Evolutionary conservation across 2,888 invertebrate genomes (phyloP), one percentile per base, ranked within the genome.

Genomic region (Anoplius nigerrimus): DNA sequence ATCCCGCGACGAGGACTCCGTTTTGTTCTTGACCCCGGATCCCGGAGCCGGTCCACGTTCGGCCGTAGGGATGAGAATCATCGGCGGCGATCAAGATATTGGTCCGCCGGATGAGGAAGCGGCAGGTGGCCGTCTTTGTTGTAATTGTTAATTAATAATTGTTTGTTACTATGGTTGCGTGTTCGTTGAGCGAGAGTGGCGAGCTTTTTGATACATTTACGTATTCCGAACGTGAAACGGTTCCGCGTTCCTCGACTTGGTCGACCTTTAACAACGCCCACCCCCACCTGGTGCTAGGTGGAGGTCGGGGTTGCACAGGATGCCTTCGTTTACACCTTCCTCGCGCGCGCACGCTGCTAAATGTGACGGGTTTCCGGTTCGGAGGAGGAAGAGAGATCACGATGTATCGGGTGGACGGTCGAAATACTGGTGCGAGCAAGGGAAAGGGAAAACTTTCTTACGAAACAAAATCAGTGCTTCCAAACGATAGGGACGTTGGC

Each of bases 401-500:
- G 57, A 48, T 24, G 56, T 51, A 53, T 16, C 21, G 27, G 24
- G 42, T 15, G 46, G 45, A 11, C 22, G 48, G 22, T 24, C 16
- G 20, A 52, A 20, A 18, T 48, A n/a, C 48, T 48, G 48, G 48
- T 48, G 45, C 20, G 11, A 51, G 58, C 42, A 21, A 51, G 21
- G 57, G 48, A 48, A 22, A 18, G 51, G 54, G 18, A 18, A 56
- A 52, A 63, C 62, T 52, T 65, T 62, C 62, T 55, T 66, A 51
- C 55, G 58, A 27, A 69, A 61, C 52, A 3, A 64, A 79, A 79
- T 78, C 79, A 78, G 79, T 78, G 78, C 78, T 78, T 78, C 78
- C 78, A 78, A 64, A 73, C 54, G 59, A 21, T 46, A 59, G 24
- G 63, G 63, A 72, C 72, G 63, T 57, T 34, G 75, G 68, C 63